Percentiles rank a stretch among this genome's conserved stretches.
Conservation (phyloP, 2,888 invertebrate genomes). For the Stenolophus ochropezus region DNA sequence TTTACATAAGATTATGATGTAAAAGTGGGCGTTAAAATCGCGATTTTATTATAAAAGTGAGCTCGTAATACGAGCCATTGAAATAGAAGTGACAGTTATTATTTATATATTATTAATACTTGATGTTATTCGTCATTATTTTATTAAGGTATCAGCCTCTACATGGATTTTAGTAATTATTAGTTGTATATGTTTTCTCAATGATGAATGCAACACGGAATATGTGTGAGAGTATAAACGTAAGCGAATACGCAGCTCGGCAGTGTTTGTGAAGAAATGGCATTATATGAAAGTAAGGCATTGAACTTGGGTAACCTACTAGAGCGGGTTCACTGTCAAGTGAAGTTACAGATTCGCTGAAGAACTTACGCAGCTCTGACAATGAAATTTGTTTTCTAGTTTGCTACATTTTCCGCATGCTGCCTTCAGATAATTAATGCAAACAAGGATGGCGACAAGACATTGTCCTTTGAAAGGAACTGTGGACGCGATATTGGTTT, state of each 20-base stretch:
- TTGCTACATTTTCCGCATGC: constrained; percentile 45
- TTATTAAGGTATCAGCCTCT: too few relatives aligned
- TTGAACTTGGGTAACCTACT: constrained; percentile 72
- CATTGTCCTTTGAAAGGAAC: constrained; percentile 49
- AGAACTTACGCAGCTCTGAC: constrained; percentile 27
- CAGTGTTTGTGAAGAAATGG: constrained; percentile 45
- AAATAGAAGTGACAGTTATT: too few relatives aligned
- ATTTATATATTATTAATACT: too few relatives aligned
- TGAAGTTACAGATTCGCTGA: constrained; percentile 46
- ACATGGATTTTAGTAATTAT: too few relatives aligned
- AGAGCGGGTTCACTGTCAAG: constrained; percentile 70
- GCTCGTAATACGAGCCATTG: too few relatives aligned
- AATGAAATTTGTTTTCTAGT: constrained; percentile 56
- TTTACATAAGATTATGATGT: too few relatives aligned
- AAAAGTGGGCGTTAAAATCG: too few relatives aligned
- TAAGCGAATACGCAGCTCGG: constrained; percentile 1
- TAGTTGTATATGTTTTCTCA: too few relatives aligned
- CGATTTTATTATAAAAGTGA: too few relatives aligned
- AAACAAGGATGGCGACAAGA: constrained; percentile 21
- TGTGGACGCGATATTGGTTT: constrained; percentile 1
- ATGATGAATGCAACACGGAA: not conserved
- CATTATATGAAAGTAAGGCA: constrained; percentile 72
- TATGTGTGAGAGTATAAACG: not conserved
- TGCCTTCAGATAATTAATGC: constrained; percentile 37
- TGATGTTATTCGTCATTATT: too few relatives aligned